phyloP scores from a whole-genome alignment of 2,797 vertebrate species.

The Catamblyrhynchus diadema region DNA sequence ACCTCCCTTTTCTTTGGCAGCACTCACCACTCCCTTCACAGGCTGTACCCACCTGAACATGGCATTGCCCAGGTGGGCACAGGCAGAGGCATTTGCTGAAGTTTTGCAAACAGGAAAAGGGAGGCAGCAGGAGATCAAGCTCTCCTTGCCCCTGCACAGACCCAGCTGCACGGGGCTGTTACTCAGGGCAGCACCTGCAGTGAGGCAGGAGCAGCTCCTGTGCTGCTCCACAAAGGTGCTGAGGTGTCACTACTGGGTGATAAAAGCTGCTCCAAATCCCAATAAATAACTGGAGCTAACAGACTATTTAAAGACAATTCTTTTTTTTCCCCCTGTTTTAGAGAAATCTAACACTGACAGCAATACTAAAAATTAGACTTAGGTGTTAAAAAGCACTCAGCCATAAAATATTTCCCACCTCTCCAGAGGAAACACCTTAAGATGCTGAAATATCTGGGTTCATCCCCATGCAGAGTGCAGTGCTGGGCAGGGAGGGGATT shows the following conservation, averaged over 20 bases:
- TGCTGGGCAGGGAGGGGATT: conserved; percentile 12
- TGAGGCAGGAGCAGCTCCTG: background rate
- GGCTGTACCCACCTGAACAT: background rate
- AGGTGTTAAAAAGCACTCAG: background rate
- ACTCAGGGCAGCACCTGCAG: background rate
- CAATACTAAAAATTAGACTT: conserved; percentile 9
- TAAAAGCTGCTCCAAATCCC: background rate
- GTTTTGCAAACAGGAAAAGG: background rate
- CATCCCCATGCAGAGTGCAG: background rate
- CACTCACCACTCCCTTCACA: background rate
- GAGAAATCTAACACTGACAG: background rate
- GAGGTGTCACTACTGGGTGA: background rate
- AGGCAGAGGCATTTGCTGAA: background rate
- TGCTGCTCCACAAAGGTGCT: background rate
- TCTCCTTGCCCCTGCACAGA: background rate
- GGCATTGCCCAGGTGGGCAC: background rate
- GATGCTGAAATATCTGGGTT: background rate
- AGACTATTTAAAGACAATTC: background rate
- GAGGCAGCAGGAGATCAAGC: background rate
- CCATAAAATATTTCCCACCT: background rate
- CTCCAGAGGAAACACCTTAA: background rate
- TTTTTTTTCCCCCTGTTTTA: background rate
- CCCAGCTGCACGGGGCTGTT: background rate
- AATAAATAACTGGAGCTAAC: background rate
- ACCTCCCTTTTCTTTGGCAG: background rate